Evolutionary conservation across 2,888 invertebrate species (phyloP).

Genomic region (Dicyrtoma fusca): DNA sequence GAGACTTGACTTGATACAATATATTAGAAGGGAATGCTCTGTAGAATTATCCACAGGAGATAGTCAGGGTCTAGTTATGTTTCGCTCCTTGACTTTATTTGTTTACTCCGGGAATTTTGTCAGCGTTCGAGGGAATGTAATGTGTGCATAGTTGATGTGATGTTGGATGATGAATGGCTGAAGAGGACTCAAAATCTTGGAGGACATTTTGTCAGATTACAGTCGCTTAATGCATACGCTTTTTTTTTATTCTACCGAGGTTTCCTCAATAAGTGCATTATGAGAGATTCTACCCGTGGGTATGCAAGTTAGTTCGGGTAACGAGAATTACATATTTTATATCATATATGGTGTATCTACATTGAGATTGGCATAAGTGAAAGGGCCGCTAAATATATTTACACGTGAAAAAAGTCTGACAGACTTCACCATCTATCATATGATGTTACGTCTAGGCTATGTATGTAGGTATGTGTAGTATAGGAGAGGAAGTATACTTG

Average conservation of each 20-base stretch:
- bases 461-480: not conserved
- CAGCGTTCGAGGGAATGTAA: conserved; percentile 26
- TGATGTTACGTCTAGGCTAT: not conserved
- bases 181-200: conserved; percentile 25
- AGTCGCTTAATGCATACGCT: not conserved
- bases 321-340: no score
- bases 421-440: not conserved
- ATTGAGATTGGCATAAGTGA: no score
- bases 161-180: conserved; percentile 35
- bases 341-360: no score
- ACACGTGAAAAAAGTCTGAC: not conserved
- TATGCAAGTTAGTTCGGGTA: no score
- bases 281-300: no score
- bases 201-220: conserved; percentile 34
- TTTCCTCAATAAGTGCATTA: no score
- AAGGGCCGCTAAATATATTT: no score
- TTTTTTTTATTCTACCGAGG: no score
- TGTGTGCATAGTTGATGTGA: conserved; percentile 33
- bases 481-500: not conserved
- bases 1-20: not conserved
- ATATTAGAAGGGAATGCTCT: not conserved
- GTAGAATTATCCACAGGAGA: not conserved
- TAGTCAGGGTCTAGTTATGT: conserved; percentile 1
- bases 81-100: conserved; percentile 18
- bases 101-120: conserved; percentile 25